phyloP scores from a whole-genome alignment of 2,113 vertebrate species.

The Diphyllodes magnificus region DNA sequence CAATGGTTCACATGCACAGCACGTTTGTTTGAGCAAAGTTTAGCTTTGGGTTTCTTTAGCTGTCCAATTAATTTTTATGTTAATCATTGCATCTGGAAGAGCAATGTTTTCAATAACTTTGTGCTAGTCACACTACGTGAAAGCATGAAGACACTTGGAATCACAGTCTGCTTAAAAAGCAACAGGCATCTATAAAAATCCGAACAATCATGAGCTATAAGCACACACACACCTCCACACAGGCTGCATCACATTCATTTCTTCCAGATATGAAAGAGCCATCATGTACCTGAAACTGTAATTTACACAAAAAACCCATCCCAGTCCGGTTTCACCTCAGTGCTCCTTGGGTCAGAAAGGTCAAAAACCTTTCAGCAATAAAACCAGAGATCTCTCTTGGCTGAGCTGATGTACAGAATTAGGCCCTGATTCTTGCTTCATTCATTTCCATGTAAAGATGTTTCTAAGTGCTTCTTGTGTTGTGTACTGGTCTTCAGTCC shows the following conservation, averaged over 20 bases:
- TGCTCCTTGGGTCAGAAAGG: not conserved
- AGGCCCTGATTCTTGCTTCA: not conserved
- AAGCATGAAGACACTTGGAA: not conserved
- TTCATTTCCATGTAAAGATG: not conserved
- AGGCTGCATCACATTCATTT: not conserved
- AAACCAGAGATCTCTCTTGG: not conserved
- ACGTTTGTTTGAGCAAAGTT: not conserved
- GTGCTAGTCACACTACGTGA: accelerated
- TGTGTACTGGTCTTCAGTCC: not conserved
- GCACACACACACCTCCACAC: not conserved
- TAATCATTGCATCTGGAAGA: not conserved
- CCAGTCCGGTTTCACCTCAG: not conserved
- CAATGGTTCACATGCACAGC: not conserved
- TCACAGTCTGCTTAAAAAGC: not conserved
- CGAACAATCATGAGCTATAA: not conserved
- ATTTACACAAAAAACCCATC: not conserved
- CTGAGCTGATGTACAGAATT: not conserved
- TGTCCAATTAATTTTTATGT: not conserved
- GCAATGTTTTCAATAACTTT: not conserved
- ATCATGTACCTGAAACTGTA: not conserved
- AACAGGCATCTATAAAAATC: not conserved
- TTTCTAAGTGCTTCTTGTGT: not conserved
- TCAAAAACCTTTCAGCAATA: not conserved
- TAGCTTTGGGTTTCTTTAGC: not conserved
- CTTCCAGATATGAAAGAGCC: not conserved